Conservation (phyloP, 2,113 vertebrate genomes). For the Ia io region DNA sequence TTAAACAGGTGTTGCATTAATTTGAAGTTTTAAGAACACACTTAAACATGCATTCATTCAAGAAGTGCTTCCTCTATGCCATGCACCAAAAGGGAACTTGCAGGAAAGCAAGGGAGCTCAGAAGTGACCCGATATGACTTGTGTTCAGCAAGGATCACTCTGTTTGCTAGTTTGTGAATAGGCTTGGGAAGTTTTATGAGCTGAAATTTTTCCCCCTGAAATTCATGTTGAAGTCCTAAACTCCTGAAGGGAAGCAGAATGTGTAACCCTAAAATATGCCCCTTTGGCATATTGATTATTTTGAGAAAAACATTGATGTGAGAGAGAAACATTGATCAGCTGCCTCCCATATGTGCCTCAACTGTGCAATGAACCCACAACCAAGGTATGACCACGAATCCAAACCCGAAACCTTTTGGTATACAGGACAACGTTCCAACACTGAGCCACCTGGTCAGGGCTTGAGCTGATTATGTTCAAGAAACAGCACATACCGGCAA, state of each 20-base stretch:
- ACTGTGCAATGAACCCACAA: too few relatives aligned
- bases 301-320: neutral
- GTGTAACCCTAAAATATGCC: neutral
- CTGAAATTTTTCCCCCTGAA: neutral
- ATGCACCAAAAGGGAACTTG: neutral
- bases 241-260: neutral
- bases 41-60: neutral
- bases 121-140: neutral
- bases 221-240: neutral
- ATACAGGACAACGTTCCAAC: too few relatives aligned
- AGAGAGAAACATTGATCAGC: too few relatives aligned
- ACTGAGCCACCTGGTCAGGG: too few relatives aligned
- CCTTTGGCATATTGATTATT: neutral
- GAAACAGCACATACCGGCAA: neutral
- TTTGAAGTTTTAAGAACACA: conserved; percentile 9
- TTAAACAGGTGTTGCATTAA: neutral
- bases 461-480: neutral
- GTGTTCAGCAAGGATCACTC: neutral
- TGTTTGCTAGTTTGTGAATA: neutral
- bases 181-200: neutral
- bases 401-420: too few relatives aligned
- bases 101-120: neutral
- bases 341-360: too few relatives aligned
- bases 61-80: neutral
- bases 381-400: too few relatives aligned